Conservation (phyloP, 2,113 vertebrate genomes). For the Tachysurus fulvidraco region DNA sequence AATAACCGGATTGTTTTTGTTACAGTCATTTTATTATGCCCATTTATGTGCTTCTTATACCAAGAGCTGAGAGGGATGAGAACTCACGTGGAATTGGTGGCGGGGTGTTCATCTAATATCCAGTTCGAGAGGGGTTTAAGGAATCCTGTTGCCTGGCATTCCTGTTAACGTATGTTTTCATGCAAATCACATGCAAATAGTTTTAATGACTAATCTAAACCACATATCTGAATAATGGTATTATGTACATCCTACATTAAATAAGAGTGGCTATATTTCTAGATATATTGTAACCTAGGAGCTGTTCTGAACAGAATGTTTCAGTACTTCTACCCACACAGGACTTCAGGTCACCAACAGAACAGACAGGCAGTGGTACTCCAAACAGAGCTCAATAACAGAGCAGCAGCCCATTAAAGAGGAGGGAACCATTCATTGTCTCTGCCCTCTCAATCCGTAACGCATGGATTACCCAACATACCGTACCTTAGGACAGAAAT, state of each 20-base stretch:
- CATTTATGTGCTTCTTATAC: conserved; percentile 16
- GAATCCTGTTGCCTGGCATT: not conserved
- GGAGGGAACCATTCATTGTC: conserved; percentile 23
- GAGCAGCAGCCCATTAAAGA: conserved; percentile 23
- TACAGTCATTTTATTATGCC: not conserved
- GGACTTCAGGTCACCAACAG: not conserved
- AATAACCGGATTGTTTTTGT: conserved; percentile 30
- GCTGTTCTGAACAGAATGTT: not conserved
- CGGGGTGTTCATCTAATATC: conserved; percentile 14
- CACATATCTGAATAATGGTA: not conserved
- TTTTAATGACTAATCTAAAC: not conserved
- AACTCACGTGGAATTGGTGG: conserved; percentile 24
- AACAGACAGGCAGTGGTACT: not conserved
- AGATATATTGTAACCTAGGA: not conserved
- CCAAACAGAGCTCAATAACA: conserved; percentile 3
- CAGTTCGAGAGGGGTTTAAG: conserved; percentile 31
- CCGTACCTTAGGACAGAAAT: not conserved
- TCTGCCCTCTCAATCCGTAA: not conserved
- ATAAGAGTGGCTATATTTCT: not conserved
- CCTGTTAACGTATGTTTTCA: not conserved
- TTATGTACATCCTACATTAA: not conserved
- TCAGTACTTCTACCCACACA: not conserved
- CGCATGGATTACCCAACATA: conserved; percentile 1
- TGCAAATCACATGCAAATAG: not conserved
- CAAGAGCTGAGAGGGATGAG: conserved; percentile 13